Conservation (phyloP, 2,888 invertebrate genomes). For the Lasius platythorax region DNA sequence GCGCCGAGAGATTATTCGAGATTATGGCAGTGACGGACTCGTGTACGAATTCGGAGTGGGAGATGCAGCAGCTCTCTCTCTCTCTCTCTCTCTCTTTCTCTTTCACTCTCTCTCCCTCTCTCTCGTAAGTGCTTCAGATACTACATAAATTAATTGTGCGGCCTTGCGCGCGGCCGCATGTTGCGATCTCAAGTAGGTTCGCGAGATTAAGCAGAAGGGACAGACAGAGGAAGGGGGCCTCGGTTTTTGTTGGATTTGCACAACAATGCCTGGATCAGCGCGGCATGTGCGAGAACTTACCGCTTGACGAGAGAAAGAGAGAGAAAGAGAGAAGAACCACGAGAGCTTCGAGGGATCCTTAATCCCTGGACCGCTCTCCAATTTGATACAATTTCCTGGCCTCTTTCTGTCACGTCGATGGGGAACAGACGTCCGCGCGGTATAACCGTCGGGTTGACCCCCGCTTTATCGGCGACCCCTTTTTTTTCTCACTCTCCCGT, state of each 20-base stretch:
- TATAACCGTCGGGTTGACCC: constrained; percentile 68
- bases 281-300: constrained; percentile 83
- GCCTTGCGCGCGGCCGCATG: constrained; percentile 78
- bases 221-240: constrained; percentile 23
- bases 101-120: not conserved
- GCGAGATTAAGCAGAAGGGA: constrained; percentile 82
- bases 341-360: constrained; percentile 79
- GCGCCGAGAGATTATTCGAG: constrained; percentile 53
- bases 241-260: constrained; percentile 85
- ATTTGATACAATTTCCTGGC: constrained; percentile 83
- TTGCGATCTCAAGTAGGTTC: constrained; percentile 82
- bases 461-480: constrained; percentile 66
- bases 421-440: constrained; percentile 64
- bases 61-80: constrained; percentile 25
- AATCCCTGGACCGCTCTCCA: constrained; percentile 82
- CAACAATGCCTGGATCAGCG: constrained; percentile 84
- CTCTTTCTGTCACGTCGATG: constrained; percentile 72
- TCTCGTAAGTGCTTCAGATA: constrained; percentile 79
- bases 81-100: not conserved
- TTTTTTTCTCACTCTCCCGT: constrained; percentile 57
- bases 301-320: constrained; percentile 65
- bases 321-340: constrained; percentile 54
- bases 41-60: constrained; percentile 9
- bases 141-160: constrained; percentile 85
- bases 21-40: constrained; percentile 46